phyloP scores from a whole-genome alignment of 2,797 vertebrate genomes.

The Pogoniulus pusillus region DNA sequence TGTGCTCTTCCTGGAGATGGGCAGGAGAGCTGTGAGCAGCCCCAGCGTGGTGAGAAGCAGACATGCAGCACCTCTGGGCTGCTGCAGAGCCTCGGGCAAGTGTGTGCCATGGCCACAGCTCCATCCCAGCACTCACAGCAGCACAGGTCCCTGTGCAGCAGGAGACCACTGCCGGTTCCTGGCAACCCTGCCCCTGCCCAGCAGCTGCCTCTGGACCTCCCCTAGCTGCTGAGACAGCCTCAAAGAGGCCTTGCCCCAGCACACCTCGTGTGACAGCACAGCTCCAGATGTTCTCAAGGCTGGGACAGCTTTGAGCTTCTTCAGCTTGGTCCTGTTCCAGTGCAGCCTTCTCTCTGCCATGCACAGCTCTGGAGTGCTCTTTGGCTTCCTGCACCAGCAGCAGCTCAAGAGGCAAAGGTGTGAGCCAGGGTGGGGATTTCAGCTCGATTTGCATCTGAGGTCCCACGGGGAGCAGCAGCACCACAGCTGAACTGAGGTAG shows the following conservation, averaged over 20 bases:
- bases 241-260: not conserved
- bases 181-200: not conserved
- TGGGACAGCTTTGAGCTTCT: not conserved
- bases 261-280: not conserved
- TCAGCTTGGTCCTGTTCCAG: accelerated
- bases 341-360: accelerated
- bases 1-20: accelerated
- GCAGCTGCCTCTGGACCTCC: not conserved
- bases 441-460: not conserved
- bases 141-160: not conserved
- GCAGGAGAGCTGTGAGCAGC: not conserved
- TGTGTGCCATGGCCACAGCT: accelerated
- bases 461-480: not conserved
- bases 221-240: not conserved
- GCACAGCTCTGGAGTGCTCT: accelerated
- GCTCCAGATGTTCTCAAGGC: not conserved
- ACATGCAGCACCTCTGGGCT: not conserved
- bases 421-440: not conserved
- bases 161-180: not conserved
- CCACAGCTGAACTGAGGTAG: accelerated
- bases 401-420: not conserved
- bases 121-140: not conserved
- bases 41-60: not conserved
- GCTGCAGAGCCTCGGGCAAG: not conserved
- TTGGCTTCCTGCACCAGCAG: not conserved